Percentiles rank a stretch among this genome's conserved stretches.
These are phyloP conservation scores for Lonchura striata DNA, from an alignment of 2,113 vertebrate genomes.

Conservation along the genomic window DNA sequence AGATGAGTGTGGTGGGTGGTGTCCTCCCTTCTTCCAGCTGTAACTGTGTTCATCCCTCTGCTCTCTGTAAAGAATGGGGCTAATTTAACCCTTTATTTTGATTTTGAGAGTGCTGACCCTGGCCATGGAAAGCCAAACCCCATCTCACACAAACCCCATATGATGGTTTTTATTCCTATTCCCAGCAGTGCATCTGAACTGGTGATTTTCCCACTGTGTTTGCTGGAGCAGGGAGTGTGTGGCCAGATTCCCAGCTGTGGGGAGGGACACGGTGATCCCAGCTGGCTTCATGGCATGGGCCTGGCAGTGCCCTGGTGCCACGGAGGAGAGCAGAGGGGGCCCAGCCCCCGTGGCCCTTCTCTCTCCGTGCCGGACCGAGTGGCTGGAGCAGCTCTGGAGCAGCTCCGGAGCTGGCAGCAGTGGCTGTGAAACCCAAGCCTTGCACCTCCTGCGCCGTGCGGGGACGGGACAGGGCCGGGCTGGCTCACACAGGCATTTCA, in stretches of 20 bases:
- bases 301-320: background rate
- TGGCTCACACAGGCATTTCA: background rate
- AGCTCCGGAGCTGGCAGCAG: background rate
- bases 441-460: background rate
- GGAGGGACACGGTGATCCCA: background rate
- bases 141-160: background rate
- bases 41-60: background rate
- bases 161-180: rapidly evolving
- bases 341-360: background rate
- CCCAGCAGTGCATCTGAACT: background rate
- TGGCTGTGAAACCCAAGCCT: slow-evolving; percentile 5
- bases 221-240: background rate
- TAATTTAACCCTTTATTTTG: background rate
- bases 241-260: too few relatives aligned
- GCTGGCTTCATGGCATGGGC: rapidly evolving
- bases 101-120: background rate
- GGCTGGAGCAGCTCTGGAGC: background rate
- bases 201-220: background rate
- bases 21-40: background rate
- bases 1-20: background rate
- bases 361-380: rapidly evolving
- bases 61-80: background rate
- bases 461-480: background rate
- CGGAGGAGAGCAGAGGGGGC: too few relatives aligned
- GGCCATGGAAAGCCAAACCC: background rate